A percentile compares a stretch with the other conserved stretches of the same genome.
phyloP scores from a whole-genome alignment of 64 coral and sea anemone species.

The Actinia tenebrosa region DNA sequence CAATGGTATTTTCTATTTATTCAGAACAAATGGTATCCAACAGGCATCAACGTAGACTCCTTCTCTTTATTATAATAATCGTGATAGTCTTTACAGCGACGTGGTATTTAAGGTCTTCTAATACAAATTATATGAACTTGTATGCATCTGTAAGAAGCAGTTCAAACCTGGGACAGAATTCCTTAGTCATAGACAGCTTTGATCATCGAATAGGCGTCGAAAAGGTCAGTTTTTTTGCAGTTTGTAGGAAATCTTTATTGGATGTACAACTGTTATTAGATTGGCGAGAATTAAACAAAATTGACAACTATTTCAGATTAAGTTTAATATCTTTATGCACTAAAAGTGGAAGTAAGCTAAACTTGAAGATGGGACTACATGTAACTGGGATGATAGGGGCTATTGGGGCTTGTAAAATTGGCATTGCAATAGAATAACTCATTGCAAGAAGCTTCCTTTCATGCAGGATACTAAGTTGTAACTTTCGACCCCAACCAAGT shows the following conservation, averaged over 20 bases:
- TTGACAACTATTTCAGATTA: too few relatives aligned
- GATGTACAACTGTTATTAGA: too few relatives aligned
- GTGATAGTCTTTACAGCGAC: neutral
- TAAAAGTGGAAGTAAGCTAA: too few relatives aligned
- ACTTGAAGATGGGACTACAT: too few relatives aligned
- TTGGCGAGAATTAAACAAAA: too few relatives aligned
- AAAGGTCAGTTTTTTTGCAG: neutral
- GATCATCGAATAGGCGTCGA: neutral
- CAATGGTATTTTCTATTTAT: conserved; percentile 25
- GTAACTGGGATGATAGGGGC: too few relatives aligned
- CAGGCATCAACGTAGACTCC: conserved; percentile 33
- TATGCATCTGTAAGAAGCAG: neutral
- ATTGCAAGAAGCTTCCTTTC: too few relatives aligned
- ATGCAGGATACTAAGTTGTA: too few relatives aligned
- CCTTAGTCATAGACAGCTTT: neutral
- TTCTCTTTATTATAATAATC: conserved; percentile 18
- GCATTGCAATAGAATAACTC: too few relatives aligned
- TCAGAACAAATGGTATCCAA: conserved; percentile 35
- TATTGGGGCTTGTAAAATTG: too few relatives aligned
- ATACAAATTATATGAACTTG: neutral
- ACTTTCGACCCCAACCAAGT: too few relatives aligned
- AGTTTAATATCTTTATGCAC: too few relatives aligned
- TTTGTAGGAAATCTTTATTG: neutral
- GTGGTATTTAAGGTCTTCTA: conserved; percentile 32
- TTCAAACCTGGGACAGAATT: neutral